These are phyloP conservation scores for Caenorhabditis sp. DNA, from an alignment of 2,888 invertebrate species.

Conservation along the genomic window DNA sequence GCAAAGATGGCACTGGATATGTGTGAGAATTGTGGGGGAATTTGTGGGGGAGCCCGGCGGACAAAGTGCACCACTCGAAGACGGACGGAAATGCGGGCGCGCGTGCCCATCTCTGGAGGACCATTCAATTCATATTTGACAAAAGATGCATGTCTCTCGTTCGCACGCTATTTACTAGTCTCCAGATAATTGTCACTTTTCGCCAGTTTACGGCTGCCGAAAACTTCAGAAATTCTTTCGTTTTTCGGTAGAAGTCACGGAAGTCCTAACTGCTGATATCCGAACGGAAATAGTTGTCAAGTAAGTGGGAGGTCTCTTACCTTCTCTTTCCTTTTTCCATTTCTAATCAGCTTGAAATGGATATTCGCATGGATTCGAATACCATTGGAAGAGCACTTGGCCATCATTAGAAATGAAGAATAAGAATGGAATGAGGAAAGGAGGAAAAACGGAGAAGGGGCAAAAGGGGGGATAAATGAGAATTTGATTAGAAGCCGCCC, in stretches of 20 bases:
- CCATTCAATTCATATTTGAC: slow-evolving; percentile 56
- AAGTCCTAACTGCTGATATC: no score
- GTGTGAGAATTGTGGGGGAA: slow-evolving; percentile 13
- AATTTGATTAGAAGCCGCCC: slow-evolving; percentile 10
- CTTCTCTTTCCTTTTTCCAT: background rate
- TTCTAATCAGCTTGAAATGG: background rate
- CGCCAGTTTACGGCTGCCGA: background rate
- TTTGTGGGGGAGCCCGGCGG: background rate
- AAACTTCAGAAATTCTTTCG: background rate
- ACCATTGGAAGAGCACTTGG: background rate
- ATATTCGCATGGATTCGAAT: background rate
- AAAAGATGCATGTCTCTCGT: slow-evolving; percentile 33
- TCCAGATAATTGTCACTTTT: slow-evolving; percentile 51
- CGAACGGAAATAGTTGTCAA: background rate
- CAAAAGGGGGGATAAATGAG: background rate
- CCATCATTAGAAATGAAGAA: background rate
- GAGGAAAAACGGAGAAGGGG: background rate
- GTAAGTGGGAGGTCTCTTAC: background rate
- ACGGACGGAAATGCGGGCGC: background rate
- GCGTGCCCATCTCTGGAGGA: slow-evolving; percentile 44
- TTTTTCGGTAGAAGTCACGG: background rate
- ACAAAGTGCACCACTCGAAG: background rate
- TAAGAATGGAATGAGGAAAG: background rate
- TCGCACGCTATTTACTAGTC: slow-evolving; percentile 50
- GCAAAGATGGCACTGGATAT: slow-evolving; percentile 34